Conservation (phyloP, 35 echinoderm and acorn worm species). For the Ptychodera flava region DNA sequence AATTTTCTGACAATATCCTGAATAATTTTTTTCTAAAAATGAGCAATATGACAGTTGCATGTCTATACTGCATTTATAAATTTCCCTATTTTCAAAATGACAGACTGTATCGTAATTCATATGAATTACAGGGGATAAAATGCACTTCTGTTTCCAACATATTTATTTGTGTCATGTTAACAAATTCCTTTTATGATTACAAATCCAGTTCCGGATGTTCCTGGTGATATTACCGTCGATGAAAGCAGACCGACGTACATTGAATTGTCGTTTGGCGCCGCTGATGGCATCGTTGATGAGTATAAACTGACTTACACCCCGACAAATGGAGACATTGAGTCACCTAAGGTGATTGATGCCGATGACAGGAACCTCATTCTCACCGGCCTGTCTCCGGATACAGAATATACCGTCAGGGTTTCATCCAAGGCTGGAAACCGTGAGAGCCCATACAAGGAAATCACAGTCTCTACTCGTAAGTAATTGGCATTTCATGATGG, state of each 20-base stretch:
- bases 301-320: neutral
- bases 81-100: too few species aligned
- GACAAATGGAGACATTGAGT: neutral
- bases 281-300: neutral
- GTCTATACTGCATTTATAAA: too few species aligned
- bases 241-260: neutral
- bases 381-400: neutral
- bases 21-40: too few species aligned
- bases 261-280: neutral
- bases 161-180: too few species aligned
- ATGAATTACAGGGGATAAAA: too few species aligned
- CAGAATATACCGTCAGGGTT: neutral
- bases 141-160: too few species aligned
- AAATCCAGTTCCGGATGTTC: neutral
- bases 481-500: too few species aligned
- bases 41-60: too few species aligned
- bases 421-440: neutral
- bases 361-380: neutral
- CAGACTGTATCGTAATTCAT: too few species aligned
- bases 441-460: neutral
- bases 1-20: too few species aligned
- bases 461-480: neutral
- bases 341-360: neutral
- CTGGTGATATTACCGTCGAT: neutral
- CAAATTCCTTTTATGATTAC: too few species aligned